Percentiles rank a stretch among this genome's conserved stretches.
phyloP scores from a whole-genome alignment of 2,888 invertebrate genomes.

The Athalia circularis region DNA sequence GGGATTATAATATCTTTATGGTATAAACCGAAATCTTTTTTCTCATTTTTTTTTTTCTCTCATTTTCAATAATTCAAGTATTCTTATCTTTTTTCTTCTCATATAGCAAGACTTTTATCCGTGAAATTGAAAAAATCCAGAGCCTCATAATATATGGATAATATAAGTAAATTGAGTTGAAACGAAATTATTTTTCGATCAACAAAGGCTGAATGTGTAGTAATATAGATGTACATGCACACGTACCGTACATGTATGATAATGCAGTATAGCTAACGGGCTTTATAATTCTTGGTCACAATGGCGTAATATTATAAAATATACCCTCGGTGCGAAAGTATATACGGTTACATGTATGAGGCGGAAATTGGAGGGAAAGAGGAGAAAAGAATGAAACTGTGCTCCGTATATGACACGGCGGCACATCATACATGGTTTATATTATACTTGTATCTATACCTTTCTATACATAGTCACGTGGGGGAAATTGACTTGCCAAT shows the following conservation, averaged over 20 bases:
- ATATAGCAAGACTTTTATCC: too few species aligned
- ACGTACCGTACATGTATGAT: too few species aligned
- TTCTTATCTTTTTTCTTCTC: too few species aligned
- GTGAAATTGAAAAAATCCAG: too few species aligned
- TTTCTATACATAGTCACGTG: not conserved
- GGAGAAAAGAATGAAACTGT: slow-evolving; percentile 33
- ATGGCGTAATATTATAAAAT: not conserved
- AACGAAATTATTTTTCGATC: not conserved
- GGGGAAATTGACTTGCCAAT: slow-evolving; percentile 43
- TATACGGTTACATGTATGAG: slow-evolving; percentile 5
- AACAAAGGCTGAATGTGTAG: not conserved
- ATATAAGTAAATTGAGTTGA: not conserved
- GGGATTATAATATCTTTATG: too few species aligned
- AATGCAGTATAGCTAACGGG: not conserved
- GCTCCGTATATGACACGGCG: not conserved
- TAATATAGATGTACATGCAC: not conserved
- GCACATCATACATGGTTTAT: too few species aligned
- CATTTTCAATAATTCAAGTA: too few species aligned
- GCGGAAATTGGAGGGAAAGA: not conserved
- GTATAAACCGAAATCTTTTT: too few species aligned
- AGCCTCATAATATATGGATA: not conserved
- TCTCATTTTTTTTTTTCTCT: too few species aligned
- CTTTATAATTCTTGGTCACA: slow-evolving; percentile 6
- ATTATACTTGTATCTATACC: too few species aligned
- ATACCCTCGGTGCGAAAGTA: not conserved